Conservation (phyloP, 2,113 vertebrate species). For the Platysternon megacephalum region DNA sequence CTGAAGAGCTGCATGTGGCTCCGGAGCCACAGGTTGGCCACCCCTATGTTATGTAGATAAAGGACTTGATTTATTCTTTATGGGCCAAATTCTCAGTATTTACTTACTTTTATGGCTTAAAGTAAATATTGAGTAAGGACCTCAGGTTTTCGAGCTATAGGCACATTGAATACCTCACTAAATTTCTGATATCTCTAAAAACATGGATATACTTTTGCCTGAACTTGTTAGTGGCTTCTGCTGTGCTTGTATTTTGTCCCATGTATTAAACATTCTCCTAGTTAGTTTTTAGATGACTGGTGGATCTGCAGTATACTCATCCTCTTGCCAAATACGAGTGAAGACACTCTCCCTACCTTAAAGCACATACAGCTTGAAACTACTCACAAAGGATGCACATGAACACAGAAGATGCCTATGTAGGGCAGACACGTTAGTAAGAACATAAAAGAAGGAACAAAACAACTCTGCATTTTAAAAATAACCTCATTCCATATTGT, state of each 20-base stretch:
- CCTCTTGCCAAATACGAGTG: neutral
- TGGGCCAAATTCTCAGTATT: neutral
- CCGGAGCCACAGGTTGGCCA: too few species aligned
- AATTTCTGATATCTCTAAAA: neutral
- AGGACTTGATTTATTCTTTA: neutral
- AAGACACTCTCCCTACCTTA: accelerated
- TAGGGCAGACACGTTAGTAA: neutral
- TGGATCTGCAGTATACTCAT: neutral
- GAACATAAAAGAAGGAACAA: neutral
- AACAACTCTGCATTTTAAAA: neutral
- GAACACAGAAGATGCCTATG: neutral
- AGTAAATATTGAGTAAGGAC: neutral
- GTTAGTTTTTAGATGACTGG: neutral
- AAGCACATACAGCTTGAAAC: neutral
- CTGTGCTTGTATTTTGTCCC: neutral
- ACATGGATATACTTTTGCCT: neutral
- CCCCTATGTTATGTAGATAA: neutral
- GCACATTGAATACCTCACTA: neutral
- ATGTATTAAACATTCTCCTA: neutral
- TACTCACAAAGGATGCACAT: neutral
- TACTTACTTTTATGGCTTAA: neutral
- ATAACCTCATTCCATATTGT: neutral
- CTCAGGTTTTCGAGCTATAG: neutral
- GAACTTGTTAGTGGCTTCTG: neutral
- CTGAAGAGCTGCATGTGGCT: too few species aligned